Percentiles rank a stretch among this genome's conserved stretches.
Evolutionary conservation across 2,113 vertebrate species (phyloP).

Genomic region (Nannospalax galili): DNA sequence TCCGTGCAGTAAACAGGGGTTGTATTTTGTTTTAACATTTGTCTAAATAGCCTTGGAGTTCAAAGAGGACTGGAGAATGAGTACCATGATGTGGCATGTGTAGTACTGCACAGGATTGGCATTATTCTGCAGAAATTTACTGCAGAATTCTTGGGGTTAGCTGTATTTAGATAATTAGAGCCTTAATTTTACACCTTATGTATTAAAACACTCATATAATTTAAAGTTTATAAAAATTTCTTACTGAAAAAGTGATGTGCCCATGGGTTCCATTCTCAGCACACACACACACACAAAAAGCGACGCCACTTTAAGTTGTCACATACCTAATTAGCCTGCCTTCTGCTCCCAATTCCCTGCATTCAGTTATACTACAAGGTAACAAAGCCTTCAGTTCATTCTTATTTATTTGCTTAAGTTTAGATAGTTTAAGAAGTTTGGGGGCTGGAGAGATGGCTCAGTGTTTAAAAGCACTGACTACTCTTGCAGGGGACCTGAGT

Average conservation of each 20-base stretch:
- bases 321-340: background rate
- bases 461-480: too few relatives aligned
- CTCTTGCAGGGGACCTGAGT: too few relatives aligned
- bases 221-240: background rate
- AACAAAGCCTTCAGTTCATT: background rate
- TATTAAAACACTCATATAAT: conserved; percentile 84
- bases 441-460: too few relatives aligned
- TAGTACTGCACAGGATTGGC: conserved; percentile 80
- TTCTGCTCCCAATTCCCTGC: background rate
- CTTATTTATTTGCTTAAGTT: background rate
- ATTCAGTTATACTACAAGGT: background rate
- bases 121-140: conserved; percentile 81
- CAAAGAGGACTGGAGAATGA: conserved; percentile 1
- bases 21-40: conserved; percentile 50
- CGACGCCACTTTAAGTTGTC: background rate
- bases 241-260: background rate
- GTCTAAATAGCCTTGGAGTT: background rate
- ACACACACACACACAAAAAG: too few relatives aligned
- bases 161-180: too few relatives aligned
- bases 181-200: conserved; percentile 82
- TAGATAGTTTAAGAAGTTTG: background rate
- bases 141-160: conserved; percentile 84
- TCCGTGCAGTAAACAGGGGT: background rate
- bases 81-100: conserved; percentile 68
- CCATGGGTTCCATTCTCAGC: background rate